Evolutionary conservation across 2,113 vertebrate genomes (phyloP).

Genomic region (Cyanoramphus novaezelandiae): DNA sequence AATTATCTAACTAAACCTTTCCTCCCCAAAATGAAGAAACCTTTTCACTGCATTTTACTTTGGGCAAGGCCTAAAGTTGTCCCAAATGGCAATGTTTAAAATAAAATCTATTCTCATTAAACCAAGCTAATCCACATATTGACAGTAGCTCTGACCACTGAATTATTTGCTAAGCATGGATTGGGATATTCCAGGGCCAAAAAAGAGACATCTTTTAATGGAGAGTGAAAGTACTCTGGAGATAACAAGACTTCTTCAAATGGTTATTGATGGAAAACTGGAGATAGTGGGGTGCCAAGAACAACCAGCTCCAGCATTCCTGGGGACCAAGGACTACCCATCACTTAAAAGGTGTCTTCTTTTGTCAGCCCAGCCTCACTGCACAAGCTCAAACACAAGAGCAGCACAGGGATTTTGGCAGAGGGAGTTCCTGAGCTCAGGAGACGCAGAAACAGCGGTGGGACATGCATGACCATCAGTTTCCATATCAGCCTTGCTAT

Average conservation of each 20-base stretch:
- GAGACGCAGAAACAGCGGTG: background rate
- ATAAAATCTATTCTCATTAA: background rate
- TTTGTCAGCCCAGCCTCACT: background rate
- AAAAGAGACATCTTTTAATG: background rate
- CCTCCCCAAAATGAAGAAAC: background rate
- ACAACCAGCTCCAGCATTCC: background rate
- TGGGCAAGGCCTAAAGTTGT: background rate
- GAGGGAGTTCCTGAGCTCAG: background rate
- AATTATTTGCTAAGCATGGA: background rate
- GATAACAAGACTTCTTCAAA: background rate
- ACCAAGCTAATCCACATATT: accelerated
- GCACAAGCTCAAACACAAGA: background rate
- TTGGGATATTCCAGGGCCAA: background rate
- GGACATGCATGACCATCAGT: background rate
- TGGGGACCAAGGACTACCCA: accelerated
- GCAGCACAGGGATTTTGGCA: background rate
- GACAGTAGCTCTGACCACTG: background rate
- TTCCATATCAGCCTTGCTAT: background rate
- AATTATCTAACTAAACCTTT: background rate
- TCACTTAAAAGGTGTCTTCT: background rate
- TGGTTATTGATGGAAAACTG: background rate
- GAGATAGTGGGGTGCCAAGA: background rate
- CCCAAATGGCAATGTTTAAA: background rate
- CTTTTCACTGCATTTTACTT: background rate
- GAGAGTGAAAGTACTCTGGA: background rate